Conservation (phyloP, 2,113 vertebrate genomes). For the Miniopterus natalensis region DNA sequence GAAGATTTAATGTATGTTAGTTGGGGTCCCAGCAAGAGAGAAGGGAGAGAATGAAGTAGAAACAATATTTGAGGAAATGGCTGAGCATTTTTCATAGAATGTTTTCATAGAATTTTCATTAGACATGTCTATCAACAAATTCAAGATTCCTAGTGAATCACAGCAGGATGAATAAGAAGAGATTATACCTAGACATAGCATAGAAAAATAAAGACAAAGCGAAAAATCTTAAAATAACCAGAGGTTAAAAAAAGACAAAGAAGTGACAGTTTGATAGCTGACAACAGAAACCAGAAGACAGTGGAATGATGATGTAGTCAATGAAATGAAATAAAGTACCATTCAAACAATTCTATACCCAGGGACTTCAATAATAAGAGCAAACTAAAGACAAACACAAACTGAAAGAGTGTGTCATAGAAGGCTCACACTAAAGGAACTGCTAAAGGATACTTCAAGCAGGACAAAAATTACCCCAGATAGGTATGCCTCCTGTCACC, state of each 20-base stretch:
- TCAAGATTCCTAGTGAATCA: slow-evolving; percentile 48
- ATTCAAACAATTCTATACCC: slow-evolving; percentile 48
- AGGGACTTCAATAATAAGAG: slow-evolving; percentile 5
- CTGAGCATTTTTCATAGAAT: slow-evolving; percentile 28
- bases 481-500: background rate
- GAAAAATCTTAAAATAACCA: slow-evolving; percentile 53
- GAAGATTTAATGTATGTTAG: slow-evolving; percentile 14
- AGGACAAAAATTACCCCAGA: slow-evolving; percentile 14
- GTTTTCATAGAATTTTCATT: slow-evolving; percentile 57
- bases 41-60: slow-evolving; percentile 3
- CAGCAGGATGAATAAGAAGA: slow-evolving; percentile 45
- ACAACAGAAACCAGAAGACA: slow-evolving; percentile 62
- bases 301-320: slow-evolving; percentile 21
- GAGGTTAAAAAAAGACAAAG: slow-evolving; percentile 39
- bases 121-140: slow-evolving; percentile 25
- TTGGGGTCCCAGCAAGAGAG: background rate
- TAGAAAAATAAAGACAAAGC: slow-evolving; percentile 51
- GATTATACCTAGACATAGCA: background rate
- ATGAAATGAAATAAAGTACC: slow-evolving; percentile 48
- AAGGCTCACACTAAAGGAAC: background rate
- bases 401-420: background rate
- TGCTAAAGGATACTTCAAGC: slow-evolving; percentile 21
- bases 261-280: slow-evolving; percentile 53
- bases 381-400: slow-evolving; percentile 53
- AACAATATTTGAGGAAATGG: slow-evolving; percentile 21